Percentiles rank a stretch among this genome's conserved stretches.
Conservation (phyloP, 2,113 vertebrate species). For the Beaufortia kweichowensis region DNA sequence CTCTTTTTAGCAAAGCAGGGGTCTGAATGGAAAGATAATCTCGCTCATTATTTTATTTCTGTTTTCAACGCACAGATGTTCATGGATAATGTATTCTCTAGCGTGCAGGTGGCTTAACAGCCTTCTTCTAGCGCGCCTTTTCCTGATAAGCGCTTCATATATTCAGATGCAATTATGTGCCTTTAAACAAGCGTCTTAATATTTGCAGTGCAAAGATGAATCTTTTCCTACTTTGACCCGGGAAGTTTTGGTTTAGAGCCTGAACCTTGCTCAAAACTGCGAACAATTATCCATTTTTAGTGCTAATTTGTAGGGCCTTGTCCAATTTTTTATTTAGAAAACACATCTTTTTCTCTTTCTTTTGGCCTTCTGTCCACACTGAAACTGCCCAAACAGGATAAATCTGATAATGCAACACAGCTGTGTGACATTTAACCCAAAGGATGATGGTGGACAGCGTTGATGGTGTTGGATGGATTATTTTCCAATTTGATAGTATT, state of each 20-base stretch:
- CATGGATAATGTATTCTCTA: background rate
- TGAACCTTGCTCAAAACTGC: no score
- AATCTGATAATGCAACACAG: no score
- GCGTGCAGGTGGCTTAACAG: constrained; percentile 36
- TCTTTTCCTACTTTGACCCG: background rate
- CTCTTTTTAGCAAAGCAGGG: constrained; percentile 20
- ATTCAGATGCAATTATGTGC: constrained; percentile 19
- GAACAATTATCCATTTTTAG: no score
- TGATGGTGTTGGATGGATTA: no score
- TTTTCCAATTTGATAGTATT: no score
- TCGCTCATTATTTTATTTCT: constrained; percentile 34
- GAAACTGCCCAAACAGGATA: no score
- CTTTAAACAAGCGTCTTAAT: constrained; percentile 26
- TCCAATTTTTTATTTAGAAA: no score
- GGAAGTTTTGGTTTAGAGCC: background rate
- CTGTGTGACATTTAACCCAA: no score
- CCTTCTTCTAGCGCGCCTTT: constrained; percentile 25
- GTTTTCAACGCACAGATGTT: constrained; percentile 43
- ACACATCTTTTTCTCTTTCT: no score
- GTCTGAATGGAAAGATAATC: constrained; percentile 34
- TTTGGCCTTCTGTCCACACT: no score
- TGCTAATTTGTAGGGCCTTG: no score
- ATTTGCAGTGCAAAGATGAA: background rate
- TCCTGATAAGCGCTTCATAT: constrained; percentile 29
- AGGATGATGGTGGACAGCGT: no score